phyloP scores from a whole-genome alignment of 2,888 invertebrate species.

The Drosophila neonasuta region DNA sequence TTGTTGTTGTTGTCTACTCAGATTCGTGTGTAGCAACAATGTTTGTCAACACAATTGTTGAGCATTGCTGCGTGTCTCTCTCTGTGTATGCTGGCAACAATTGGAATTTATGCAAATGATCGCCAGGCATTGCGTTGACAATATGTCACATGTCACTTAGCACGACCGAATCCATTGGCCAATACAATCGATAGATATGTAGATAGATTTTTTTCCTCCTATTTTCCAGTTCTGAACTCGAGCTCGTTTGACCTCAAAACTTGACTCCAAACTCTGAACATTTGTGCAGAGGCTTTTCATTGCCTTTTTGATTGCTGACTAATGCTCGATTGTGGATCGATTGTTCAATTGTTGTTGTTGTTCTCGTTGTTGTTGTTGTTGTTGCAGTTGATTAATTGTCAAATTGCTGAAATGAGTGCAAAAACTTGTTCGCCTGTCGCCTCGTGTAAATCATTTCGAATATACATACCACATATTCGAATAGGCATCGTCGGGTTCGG shows the following conservation, averaged over 20 bases:
- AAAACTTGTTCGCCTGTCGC: constrained; percentile 74
- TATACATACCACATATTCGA: constrained; percentile 7
- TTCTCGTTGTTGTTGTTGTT: constrained; percentile 39
- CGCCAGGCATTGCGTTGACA: constrained; percentile 77
- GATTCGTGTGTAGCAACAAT: constrained; percentile 71
- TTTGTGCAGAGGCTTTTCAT: constrained; percentile 56
- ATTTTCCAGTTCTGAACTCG: constrained; percentile 64
- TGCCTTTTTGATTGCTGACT: constrained; percentile 60
- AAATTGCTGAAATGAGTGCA: constrained; percentile 78
- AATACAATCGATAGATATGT: constrained; percentile 48
- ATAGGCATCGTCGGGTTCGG: constrained; percentile 25
- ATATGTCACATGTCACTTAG: constrained; percentile 79
- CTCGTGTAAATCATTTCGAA: constrained; percentile 65
- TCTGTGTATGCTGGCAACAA: constrained; percentile 52
- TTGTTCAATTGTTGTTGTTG: constrained; percentile 45
- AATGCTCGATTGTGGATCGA: constrained; percentile 60
- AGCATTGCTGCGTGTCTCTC: constrained; percentile 33
- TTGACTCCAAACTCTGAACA: constrained; percentile 43
- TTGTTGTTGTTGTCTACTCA: constrained; percentile 28
- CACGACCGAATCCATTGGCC: constrained; percentile 54
- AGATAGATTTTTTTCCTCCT: constrained; percentile 34
- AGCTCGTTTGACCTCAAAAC: constrained; percentile 63
- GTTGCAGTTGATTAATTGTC: constrained; percentile 75
- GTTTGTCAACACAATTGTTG: constrained; percentile 74
- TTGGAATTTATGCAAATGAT: constrained; percentile 79